phyloP scores from a whole-genome alignment of 2,113 vertebrate species.

The Hippocampus barbouri region DNA sequence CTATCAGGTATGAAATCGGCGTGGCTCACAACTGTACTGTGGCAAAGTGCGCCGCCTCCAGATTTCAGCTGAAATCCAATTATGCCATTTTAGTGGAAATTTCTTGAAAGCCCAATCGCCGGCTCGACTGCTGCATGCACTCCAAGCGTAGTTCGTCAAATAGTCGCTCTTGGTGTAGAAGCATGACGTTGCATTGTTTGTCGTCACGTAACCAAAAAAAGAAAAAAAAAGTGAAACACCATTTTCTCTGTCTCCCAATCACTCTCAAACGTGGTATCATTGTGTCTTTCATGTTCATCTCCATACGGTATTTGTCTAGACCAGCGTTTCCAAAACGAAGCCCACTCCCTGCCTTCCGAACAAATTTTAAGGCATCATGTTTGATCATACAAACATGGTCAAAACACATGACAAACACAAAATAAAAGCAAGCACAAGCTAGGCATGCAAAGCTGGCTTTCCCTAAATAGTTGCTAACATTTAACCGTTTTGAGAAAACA shows the following conservation, averaged over 20 bases:
- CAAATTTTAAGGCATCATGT: no score
- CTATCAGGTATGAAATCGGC: slow-evolving; percentile 78
- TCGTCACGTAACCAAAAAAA: slow-evolving; percentile 18
- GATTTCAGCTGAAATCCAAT: slow-evolving; percentile 51
- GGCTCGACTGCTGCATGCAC: slow-evolving; percentile 63
- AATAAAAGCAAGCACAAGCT: no score
- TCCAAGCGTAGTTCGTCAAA: slow-evolving; percentile 42
- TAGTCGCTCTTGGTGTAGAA: slow-evolving; percentile 35
- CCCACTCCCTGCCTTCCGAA: neutral
- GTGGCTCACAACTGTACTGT: slow-evolving; percentile 71
- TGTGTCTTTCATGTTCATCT: slow-evolving; percentile 45
- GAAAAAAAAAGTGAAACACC: slow-evolving; percentile 30
- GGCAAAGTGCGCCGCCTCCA: slow-evolving; percentile 49
- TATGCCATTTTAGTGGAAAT: slow-evolving; percentile 46
- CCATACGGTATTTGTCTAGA: slow-evolving; percentile 6
- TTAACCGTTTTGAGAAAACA: no score
- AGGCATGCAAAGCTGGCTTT: no score
- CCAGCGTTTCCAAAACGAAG: neutral
- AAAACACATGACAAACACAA: no score
- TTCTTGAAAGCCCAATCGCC: slow-evolving; percentile 59
- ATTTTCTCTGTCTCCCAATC: slow-evolving; percentile 63
- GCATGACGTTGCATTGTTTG: slow-evolving; percentile 45
- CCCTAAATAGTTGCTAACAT: no score
- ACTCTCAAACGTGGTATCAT: slow-evolving; percentile 53
- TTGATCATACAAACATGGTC: no score